Evolutionary conservation across 2,888 invertebrate species (phyloP).

Genomic region (Hyposoter didymator): DNA sequence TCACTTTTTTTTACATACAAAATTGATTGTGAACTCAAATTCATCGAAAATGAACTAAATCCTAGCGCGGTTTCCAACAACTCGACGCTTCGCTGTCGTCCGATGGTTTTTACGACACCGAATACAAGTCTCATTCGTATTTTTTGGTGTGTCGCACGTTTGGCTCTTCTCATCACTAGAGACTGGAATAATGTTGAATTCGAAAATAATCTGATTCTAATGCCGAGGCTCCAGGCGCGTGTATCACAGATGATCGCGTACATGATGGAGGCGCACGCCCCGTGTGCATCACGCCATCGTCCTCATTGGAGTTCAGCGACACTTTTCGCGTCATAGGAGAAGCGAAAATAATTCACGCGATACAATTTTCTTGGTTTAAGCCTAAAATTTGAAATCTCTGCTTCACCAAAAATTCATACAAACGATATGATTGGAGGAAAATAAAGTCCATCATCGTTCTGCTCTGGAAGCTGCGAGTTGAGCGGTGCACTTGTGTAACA

Average conservation of each 20-base stretch:
- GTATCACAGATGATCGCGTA: background rate
- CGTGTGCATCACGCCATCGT: background rate
- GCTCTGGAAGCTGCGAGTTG: background rate
- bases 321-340: background rate
- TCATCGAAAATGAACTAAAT: too few relatives aligned
- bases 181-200: too few relatives aligned
- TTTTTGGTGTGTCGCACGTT: too few relatives aligned
- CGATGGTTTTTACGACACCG: too few relatives aligned
- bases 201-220: background rate
- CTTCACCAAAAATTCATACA: background rate
- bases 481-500: background rate
- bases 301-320: constrained; percentile 10
- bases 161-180: too few relatives aligned
- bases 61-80: too few relatives aligned
- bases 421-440: background rate
- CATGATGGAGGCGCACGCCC: background rate
- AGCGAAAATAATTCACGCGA: background rate
- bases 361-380: too few relatives aligned
- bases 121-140: too few relatives aligned
- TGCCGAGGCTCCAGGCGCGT: background rate
- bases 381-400: background rate
- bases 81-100: too few relatives aligned
- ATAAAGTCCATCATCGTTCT: background rate
- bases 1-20: too few relatives aligned
- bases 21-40: too few relatives aligned